phyloP scores from a whole-genome alignment of 1,140 invertebrate genomes.

The Ips typographus region DNA sequence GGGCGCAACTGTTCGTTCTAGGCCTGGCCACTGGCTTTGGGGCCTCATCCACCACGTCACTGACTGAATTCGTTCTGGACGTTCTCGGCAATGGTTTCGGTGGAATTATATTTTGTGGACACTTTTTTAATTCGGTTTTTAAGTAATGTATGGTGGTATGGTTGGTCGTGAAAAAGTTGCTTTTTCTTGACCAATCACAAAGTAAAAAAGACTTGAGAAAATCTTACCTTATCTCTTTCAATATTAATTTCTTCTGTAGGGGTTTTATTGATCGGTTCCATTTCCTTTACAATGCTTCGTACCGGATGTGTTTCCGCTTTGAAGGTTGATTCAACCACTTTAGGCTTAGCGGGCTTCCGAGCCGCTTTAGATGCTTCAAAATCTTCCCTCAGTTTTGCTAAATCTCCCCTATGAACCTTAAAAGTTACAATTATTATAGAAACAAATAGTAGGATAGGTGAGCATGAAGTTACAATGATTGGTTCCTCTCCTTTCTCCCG shows the following conservation, averaged over 20 bases:
- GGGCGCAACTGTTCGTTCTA: conserved; percentile 63
- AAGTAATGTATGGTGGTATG: background rate
- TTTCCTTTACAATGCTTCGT: conserved; percentile 52
- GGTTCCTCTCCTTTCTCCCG: conserved; percentile 61
- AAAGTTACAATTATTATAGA: conserved; percentile 9
- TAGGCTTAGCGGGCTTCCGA: conserved; percentile 22
- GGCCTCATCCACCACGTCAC: conserved; percentile 53
- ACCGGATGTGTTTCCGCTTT: conserved; percentile 44
- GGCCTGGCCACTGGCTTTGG: conserved; percentile 74
- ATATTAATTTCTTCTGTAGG: conserved; percentile 8
- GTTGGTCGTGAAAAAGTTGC: too few species aligned
- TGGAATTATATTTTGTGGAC: conserved; percentile 47
- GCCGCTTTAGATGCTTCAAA: conserved; percentile 31
- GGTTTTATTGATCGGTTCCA: conserved; percentile 44
- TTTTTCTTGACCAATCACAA: background rate
- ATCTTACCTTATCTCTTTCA: conserved; percentile 27
- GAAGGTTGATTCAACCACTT: conserved; percentile 46
- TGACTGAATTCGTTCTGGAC: conserved; percentile 65
- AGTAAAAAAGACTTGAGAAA: conserved; percentile 1
- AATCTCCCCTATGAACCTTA: conserved; percentile 50
- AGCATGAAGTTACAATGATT: conserved; percentile 58
- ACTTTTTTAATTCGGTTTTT: conserved; percentile 1
- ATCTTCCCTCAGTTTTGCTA: conserved; percentile 46
- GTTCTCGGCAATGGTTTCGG: conserved; percentile 76
- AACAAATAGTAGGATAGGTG: conserved; percentile 3